Evolutionary conservation across 2,797 vertebrate species (phyloP).

Genomic region (Danio aesculapii): DNA sequence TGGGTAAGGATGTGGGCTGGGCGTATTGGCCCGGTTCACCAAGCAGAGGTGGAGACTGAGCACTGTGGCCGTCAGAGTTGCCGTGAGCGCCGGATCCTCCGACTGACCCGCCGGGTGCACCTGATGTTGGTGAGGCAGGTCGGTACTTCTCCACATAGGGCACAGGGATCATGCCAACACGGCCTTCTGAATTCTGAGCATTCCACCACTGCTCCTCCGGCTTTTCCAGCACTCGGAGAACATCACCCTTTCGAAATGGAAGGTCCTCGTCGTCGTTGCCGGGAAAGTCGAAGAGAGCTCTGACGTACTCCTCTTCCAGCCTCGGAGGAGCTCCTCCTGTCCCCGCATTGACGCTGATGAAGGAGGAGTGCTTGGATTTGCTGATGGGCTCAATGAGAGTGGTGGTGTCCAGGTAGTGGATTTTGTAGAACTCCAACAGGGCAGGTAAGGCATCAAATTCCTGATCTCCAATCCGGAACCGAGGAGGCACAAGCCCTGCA

Average conservation of each 20-base stretch:
- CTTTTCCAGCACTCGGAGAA: conserved; percentile 94
- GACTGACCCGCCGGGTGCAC: conserved; percentile 78
- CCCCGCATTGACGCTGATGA: conserved; percentile 63
- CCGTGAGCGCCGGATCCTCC: conserved; percentile 72
- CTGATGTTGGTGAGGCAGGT: conserved; percentile 86
- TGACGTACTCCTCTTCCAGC: conserved; percentile 92
- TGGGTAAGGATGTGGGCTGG: conserved; percentile 97
- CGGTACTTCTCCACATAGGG: conserved; percentile 98
- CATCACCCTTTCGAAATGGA: conserved; percentile 96
- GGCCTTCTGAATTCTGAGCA: conserved; percentile 92
- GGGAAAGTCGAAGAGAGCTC: conserved; percentile 97
- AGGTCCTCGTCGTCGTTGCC: conserved; percentile 99
- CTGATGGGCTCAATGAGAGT: conserved; percentile 97
- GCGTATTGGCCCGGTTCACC: conserved; percentile 97
- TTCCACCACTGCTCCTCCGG: conserved; percentile 99
- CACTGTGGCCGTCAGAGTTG: conserved; percentile 87
- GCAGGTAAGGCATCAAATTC: conserved; percentile 96
- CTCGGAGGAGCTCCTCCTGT: conserved; percentile 82
- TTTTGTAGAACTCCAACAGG: conserved; percentile 99
- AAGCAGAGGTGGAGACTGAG: conserved; percentile 84
- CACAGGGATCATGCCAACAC: conserved; percentile 97
- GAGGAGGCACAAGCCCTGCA: conserved; percentile 83
- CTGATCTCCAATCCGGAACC: conserved; percentile 97
- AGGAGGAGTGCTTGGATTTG: conserved; percentile 88
- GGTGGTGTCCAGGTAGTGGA: conserved; percentile 99